Conservation (phyloP, 2,888 invertebrate species). For the Neoitamus cyanurus region DNA sequence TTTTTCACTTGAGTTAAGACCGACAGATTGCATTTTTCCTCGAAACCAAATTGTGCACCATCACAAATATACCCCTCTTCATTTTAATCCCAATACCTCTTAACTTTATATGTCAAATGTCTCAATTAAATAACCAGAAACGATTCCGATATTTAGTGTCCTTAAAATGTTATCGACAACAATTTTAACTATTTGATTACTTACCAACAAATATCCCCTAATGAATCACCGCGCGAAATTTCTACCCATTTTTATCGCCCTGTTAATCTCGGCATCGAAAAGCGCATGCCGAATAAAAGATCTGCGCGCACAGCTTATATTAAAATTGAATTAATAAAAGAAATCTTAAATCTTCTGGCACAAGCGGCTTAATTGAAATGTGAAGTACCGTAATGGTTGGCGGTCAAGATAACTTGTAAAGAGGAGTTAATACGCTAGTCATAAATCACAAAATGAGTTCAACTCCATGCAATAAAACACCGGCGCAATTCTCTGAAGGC, state of each 20-base stretch:
- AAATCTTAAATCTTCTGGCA: not conserved
- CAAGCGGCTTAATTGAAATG: not conserved
- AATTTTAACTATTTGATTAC: not conserved
- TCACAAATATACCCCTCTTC: too few relatives aligned
- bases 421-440: not conserved
- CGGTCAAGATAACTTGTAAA: conserved; percentile 13
- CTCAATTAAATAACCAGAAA: too few relatives aligned
- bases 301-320: not conserved
- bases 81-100: too few relatives aligned
- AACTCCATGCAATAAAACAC: not conserved
- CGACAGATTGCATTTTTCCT: too few relatives aligned
- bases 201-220: not conserved
- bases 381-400: not conserved
- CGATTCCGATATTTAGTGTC: not conserved
- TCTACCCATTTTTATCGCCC: not conserved
- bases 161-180: not conserved
- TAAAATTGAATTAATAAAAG: conserved; percentile 17
- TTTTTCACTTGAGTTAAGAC: too few relatives aligned
- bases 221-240: not conserved
- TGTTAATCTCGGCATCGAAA: not conserved
- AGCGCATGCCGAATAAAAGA: not conserved
- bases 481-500: not conserved
- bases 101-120: too few relatives aligned
- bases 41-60: too few relatives aligned
- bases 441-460: conserved; percentile 24